phyloP scores from a whole-genome alignment of 2,797 vertebrate species.

The Harpagifer antarcticus region DNA sequence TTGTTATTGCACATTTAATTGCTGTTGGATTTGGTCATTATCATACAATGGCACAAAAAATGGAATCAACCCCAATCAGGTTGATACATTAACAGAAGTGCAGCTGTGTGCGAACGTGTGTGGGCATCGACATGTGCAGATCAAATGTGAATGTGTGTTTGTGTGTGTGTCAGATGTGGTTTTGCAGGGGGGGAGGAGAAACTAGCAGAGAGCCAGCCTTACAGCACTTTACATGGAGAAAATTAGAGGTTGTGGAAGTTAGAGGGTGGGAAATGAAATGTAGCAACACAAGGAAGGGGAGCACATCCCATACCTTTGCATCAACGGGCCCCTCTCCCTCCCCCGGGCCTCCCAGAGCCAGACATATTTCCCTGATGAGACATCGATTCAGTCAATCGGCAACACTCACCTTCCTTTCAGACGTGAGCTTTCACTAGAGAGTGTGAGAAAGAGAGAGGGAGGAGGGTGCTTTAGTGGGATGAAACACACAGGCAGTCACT shows the following conservation, averaged over 20 bases:
- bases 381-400: slow-evolving; percentile 42
- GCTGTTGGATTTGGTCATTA: slow-evolving; percentile 1
- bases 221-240: slow-evolving; percentile 42
- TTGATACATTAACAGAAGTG: background rate
- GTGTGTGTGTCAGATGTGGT: slow-evolving; percentile 22
- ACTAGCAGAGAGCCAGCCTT: slow-evolving; percentile 22
- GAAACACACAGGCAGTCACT: slow-evolving; percentile 44
- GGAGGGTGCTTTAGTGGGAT: slow-evolving; percentile 22
- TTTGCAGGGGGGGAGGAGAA: slow-evolving; percentile 40
- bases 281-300: slow-evolving; percentile 23
- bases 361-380: slow-evolving; percentile 68
- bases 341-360: slow-evolving; percentile 22
- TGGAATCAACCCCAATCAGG: slow-evolving; percentile 21
- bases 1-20: slow-evolving; percentile 3
- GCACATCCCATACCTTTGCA: slow-evolving; percentile 59
- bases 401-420: slow-evolving; percentile 57
- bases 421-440: slow-evolving; percentile 30
- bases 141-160: background rate
- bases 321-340: slow-evolving; percentile 49
- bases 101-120: background rate
- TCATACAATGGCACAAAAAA: background rate
- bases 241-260: slow-evolving; percentile 37
- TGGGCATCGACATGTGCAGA: background rate
- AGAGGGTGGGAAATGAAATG: slow-evolving; percentile 45
- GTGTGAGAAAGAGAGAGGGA: background rate